These are phyloP conservation scores for Psix sp. DNA, from an alignment of 1,140 invertebrate genomes.

Conservation along the genomic window DNA sequence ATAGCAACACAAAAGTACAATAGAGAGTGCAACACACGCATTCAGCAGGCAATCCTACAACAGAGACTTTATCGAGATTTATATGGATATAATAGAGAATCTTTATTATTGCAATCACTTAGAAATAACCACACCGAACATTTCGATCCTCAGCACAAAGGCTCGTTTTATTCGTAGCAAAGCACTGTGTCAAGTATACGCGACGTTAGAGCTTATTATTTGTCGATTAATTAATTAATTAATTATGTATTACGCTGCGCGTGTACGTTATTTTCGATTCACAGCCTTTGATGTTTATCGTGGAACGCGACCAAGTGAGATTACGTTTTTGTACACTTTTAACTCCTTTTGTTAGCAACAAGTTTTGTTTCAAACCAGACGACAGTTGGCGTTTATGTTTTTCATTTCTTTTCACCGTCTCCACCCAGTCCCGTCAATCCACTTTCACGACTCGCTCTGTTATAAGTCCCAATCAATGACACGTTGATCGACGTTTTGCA, in stretches of 20 bases:
- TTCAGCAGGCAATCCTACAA: constrained; percentile 36
- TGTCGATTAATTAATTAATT: constrained; percentile 53
- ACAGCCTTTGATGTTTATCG: constrained; percentile 43
- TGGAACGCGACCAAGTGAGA: constrained; percentile 65
- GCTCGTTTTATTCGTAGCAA: constrained; percentile 55
- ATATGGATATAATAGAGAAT: constrained; percentile 27
- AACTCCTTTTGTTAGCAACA: constrained; percentile 74
- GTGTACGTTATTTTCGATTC: constrained; percentile 39
- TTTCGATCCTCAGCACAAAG: constrained; percentile 5
- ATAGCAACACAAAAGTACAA: constrained; percentile 35
- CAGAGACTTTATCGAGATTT: constrained; percentile 35
- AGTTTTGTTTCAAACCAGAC: constrained; percentile 73
- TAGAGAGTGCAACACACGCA: constrained; percentile 39
- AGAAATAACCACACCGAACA: background rate
- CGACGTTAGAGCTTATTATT: constrained; percentile 62
- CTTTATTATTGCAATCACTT: background rate
- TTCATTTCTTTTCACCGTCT: constrained; percentile 60
- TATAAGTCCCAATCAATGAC: background rate
- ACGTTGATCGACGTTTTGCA: background rate
- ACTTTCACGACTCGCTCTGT: constrained; percentile 14
- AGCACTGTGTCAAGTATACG: constrained; percentile 34
- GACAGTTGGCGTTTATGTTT: constrained; percentile 38
- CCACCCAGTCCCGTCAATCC: background rate
- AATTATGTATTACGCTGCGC: constrained; percentile 60
- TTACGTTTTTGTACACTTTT: constrained; percentile 72